Conservation (phyloP, 2,113 vertebrate species). For the Mystacornis crossleyi region DNA sequence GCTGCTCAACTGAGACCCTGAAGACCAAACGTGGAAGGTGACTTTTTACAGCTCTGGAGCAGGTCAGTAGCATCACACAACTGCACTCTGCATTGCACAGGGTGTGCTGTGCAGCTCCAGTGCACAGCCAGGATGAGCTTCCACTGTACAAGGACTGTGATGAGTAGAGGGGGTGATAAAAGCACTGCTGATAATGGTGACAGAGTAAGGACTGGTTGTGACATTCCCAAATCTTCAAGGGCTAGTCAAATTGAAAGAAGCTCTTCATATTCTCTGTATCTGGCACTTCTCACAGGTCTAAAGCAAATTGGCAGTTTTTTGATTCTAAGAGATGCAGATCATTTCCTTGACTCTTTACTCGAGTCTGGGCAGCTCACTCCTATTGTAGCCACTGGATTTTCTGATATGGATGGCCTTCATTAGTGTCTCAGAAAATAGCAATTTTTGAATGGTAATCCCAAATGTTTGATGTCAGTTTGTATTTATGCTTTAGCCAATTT, state of each 20-base stretch:
- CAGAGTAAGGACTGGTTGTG: neutral
- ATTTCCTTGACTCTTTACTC: neutral
- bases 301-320: neutral
- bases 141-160: neutral
- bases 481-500: conserved; percentile 21
- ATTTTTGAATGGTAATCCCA: conserved; percentile 4
- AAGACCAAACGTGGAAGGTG: neutral
- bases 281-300: neutral
- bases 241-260: neutral
- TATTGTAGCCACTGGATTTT: neutral
- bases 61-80: neutral
- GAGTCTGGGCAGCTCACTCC: neutral
- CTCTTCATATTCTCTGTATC: neutral
- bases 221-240: neutral
- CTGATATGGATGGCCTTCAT: neutral
- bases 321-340: neutral
- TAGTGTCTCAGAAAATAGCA: neutral
- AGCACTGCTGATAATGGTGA: neutral
- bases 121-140: neutral
- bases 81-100: fast-evolving
- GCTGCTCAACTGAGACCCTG: neutral
- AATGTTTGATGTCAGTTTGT: conserved; percentile 4
- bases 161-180: neutral
- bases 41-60: neutral
- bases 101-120: neutral